These are phyloP conservation scores for Heteromyza rotundicornis DNA, from an alignment of 2,888 invertebrate genomes.

Conservation along the genomic window DNA sequence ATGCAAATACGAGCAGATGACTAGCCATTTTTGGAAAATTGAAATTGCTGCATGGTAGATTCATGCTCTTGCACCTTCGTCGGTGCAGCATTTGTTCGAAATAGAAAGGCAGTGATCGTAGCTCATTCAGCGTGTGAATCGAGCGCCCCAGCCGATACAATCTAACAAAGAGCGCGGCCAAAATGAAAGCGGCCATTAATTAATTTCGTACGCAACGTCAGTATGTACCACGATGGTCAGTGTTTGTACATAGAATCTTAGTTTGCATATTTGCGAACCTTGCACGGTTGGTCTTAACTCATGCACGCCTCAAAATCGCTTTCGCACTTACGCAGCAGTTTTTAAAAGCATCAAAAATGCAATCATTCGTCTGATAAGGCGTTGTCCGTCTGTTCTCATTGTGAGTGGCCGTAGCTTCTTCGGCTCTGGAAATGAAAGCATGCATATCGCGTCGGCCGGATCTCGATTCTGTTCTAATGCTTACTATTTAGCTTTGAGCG, in stretches of 20 bases:
- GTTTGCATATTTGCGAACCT: neutral
- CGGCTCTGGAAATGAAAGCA: too few species aligned
- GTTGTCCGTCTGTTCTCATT: too few species aligned
- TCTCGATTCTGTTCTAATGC: too few species aligned
- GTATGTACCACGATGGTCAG: neutral
- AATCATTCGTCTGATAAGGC: constrained; percentile 2
- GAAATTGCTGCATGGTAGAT: too few species aligned
- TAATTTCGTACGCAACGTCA: constrained; percentile 1
- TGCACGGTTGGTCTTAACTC: neutral
- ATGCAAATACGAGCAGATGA: neutral
- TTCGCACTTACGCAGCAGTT: neutral
- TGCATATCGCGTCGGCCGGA: too few species aligned
- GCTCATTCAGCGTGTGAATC: too few species aligned
- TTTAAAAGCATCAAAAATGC: neutral
- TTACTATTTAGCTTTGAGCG: too few species aligned
- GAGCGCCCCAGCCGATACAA: neutral
- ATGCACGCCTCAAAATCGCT: too few species aligned
- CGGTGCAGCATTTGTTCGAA: too few species aligned
- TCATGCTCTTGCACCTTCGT: too few species aligned
- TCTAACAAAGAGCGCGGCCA: neutral
- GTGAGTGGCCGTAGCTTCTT: too few species aligned
- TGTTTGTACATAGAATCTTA: neutral
- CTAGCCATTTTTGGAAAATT: neutral
- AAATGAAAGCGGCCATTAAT: constrained; percentile 11
- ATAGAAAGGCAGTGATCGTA: too few species aligned